Evolutionary conservation across 2,888 invertebrate genomes (phyloP).

Genomic region (Stictocephala bisonia): DNA sequence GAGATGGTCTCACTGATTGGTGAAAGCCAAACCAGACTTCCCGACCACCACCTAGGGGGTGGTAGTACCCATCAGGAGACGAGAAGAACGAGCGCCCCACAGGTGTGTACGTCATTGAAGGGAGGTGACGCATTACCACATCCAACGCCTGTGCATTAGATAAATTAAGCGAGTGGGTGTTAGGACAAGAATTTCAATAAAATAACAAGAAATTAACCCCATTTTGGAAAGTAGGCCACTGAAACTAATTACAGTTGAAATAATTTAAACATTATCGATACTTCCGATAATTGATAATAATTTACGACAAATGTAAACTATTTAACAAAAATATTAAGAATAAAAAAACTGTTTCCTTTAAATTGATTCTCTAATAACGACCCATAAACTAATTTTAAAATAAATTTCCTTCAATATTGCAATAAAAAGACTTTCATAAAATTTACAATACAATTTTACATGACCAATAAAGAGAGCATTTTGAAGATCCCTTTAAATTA

Average conservation of each 20-base stretch:
- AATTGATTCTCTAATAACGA: too few relatives aligned
- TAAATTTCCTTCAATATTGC: too few relatives aligned
- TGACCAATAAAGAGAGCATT: too few relatives aligned
- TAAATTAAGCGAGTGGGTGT: background rate
- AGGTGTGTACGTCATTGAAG: conserved; percentile 99
- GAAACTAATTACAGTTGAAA: too few relatives aligned
- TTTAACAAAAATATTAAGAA: background rate
- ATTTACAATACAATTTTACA: too few relatives aligned
- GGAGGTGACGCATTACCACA: conserved; percentile 99
- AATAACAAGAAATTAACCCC: too few relatives aligned
- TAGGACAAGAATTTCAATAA: background rate
- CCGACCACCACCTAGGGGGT: conserved; percentile 94
- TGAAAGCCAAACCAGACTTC: conserved; percentile 99
- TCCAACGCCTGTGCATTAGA: conserved; percentile 84
- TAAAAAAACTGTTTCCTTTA: background rate
- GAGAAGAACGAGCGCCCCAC: conserved; percentile 99
- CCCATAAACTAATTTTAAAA: too few relatives aligned
- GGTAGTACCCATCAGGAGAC: conserved; percentile 97
- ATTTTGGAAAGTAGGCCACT: too few relatives aligned
- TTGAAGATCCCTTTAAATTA: too few relatives aligned
- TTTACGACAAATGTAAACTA: background rate
- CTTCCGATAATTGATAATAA: too few relatives aligned
- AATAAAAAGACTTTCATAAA: too few relatives aligned
- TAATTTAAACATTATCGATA: too few relatives aligned
- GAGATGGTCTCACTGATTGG: conserved; percentile 98